Evolutionary conservation across 1,140 invertebrate genomes (phyloP).

Genomic region (Brachionus rubens): DNA sequence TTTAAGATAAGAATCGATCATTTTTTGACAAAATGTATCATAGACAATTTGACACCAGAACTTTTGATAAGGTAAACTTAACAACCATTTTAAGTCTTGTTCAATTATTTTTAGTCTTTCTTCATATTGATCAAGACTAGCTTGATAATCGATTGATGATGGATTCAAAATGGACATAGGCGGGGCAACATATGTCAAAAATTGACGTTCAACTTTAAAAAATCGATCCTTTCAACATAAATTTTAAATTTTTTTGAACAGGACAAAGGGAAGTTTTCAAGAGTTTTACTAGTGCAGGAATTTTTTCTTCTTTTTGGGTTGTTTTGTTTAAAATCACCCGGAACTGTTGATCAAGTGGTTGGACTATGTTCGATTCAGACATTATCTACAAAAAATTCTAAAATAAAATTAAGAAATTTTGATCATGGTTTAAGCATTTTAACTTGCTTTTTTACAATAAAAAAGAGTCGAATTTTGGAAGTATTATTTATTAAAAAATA

Average conservation of each 20-base stretch:
- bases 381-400: neutral
- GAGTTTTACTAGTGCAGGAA: slow-evolving; percentile 39
- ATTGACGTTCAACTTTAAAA: slow-evolving; percentile 30
- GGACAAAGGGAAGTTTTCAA: neutral
- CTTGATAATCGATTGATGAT: neutral
- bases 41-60: slow-evolving; percentile 44
- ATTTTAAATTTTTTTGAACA: neutral
- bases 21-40: slow-evolving; percentile 1
- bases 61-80: slow-evolving; percentile 34
- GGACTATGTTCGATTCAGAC: neutral
- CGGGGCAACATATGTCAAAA: neutral
- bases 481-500: slow-evolving; percentile 10
- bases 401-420: neutral
- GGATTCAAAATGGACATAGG: slow-evolving; percentile 11
- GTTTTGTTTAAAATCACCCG: slow-evolving; percentile 16
- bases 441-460: neutral
- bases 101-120: neutral
- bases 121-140: slow-evolving; percentile 16
- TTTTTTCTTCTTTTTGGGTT: slow-evolving; percentile 38
- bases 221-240: neutral
- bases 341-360: slow-evolving; percentile 28
- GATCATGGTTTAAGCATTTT: neutral
- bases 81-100: slow-evolving; percentile 40
- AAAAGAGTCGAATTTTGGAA: neutral
- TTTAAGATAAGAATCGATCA: slow-evolving; percentile 37